phyloP scores from a whole-genome alignment of 2,888 invertebrate species.

The Brachyopa scutellaris region DNA sequence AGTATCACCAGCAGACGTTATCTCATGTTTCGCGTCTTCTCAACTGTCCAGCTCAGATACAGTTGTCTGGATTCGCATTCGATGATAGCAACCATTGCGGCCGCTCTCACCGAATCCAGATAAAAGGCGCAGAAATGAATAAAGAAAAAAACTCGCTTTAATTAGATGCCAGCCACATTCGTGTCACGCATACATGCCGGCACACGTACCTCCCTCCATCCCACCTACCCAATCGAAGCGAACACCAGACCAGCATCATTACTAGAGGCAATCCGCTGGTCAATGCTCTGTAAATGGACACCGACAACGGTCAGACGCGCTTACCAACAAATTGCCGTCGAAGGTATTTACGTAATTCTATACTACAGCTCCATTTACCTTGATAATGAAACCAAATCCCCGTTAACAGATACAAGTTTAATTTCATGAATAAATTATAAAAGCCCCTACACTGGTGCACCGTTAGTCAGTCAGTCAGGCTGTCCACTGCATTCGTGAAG shows the following conservation, averaged over 20 bases:
- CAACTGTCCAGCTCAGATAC: constrained; percentile 40
- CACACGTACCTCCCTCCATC: neutral
- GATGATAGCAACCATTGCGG: constrained; percentile 26
- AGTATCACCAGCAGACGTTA: constrained; percentile 31
- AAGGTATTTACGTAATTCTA: constrained; percentile 49
- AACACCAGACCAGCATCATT: constrained; percentile 30
- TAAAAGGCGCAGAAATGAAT: neutral
- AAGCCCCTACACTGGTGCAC: neutral
- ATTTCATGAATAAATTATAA: constrained; percentile 49
- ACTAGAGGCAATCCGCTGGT: constrained; percentile 48
- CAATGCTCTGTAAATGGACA: constrained; percentile 38
- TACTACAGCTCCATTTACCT: constrained; percentile 64
- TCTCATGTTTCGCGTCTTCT: constrained; percentile 57
- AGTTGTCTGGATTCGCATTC: constrained; percentile 50
- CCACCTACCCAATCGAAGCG: neutral
- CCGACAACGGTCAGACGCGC: constrained; percentile 1
- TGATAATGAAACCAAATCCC: constrained; percentile 62
- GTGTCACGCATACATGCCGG: constrained; percentile 39
- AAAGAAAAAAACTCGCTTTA: constrained; percentile 5
- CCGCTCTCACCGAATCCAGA: neutral
- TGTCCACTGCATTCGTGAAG: constrained; percentile 15
- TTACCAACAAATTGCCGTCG: constrained; percentile 42
- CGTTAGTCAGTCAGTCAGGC: neutral
- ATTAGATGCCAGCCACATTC: constrained; percentile 49
- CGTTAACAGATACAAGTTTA: constrained; percentile 52